Conservation (phyloP, 2,888 invertebrate genomes). For the Polietes domitor region DNA sequence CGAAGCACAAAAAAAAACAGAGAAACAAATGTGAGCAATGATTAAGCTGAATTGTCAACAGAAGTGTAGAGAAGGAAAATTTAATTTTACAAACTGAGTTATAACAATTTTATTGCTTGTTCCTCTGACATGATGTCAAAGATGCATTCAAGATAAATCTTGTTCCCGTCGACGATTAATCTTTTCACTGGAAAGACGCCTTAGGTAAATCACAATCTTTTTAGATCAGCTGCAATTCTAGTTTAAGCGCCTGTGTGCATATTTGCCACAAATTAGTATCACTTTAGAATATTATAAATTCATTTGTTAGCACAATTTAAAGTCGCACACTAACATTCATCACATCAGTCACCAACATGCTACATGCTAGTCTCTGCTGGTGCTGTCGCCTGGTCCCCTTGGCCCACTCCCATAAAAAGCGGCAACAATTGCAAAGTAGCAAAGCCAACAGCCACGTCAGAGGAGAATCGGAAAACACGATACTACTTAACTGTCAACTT, state of each 20-base stretch:
- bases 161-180: too few species aligned
- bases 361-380: not conserved
- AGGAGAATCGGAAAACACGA: slow-evolving; percentile 18
- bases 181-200: too few species aligned
- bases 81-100: too few species aligned
- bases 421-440: slow-evolving; percentile 3
- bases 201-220: too few species aligned
- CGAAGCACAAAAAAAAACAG: not conserved
- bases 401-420: not conserved
- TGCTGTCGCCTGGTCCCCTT: not conserved
- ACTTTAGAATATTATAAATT: not conserved
- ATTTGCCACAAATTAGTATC: slow-evolving; percentile 4
- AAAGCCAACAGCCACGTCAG: not conserved
- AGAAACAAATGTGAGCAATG: not conserved
- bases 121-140: too few species aligned
- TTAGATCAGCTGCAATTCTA: too few species aligned
- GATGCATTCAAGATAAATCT: too few species aligned
- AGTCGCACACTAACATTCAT: not conserved
- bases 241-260: too few species aligned
- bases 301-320: slow-evolving; percentile 14
- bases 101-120: too few species aligned
- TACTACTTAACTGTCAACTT: slow-evolving; percentile 74
- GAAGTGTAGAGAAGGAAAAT: not conserved
- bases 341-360: not conserved
- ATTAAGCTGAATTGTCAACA: not conserved